A percentile compares a stretch with the other conserved stretches of the same genome.
phyloP scores from a whole-genome alignment of 23 tunicate species.

The Aplidium turbinatum region DNA sequence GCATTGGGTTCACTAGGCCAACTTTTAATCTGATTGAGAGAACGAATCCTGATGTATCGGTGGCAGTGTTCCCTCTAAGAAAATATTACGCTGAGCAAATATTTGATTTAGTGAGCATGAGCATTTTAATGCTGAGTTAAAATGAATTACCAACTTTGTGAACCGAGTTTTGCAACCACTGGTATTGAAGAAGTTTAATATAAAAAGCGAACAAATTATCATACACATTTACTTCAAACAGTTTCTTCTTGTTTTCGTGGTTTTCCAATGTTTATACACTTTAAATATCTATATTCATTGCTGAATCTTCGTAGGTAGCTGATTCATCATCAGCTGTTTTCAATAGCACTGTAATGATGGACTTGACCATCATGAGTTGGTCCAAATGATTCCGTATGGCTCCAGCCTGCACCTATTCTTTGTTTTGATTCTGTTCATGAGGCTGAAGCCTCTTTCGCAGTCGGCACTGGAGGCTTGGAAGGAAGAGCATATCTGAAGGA shows the following conservation, averaged over 20 bases:
- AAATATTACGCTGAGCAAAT: no score
- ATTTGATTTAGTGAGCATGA: no score
- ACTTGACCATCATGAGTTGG: conserved; percentile 46
- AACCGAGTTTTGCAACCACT: no score
- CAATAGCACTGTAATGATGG: conserved; percentile 21
- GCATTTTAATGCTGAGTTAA: no score
- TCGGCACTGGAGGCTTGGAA: conserved; percentile 31
- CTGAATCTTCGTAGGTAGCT: conserved; percentile 37
- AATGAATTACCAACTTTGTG: no score
- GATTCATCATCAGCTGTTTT: conserved; percentile 20
- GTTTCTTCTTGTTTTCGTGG: conserved; percentile 44
- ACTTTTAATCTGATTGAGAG: no score
- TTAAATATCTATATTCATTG: conserved; percentile 38
- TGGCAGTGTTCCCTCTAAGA: no score
- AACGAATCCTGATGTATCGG: no score
- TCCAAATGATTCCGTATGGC: conserved; percentile 36
- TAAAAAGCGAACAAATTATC: background rate
- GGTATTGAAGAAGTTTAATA: no score
- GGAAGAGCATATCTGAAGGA: conserved; percentile 26
- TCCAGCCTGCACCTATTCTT: conserved; percentile 39
- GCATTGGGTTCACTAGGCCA: no score
- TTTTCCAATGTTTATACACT: conserved; percentile 43
- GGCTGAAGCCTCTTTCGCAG: conserved; percentile 38
- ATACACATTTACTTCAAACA: conserved; percentile 34
- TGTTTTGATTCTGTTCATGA: conserved; percentile 23